Evolutionary conservation across 1,140 invertebrate species (phyloP), one percentile per base, ranked within the genome.

Genomic region (Onthophagus taurus): DNA sequence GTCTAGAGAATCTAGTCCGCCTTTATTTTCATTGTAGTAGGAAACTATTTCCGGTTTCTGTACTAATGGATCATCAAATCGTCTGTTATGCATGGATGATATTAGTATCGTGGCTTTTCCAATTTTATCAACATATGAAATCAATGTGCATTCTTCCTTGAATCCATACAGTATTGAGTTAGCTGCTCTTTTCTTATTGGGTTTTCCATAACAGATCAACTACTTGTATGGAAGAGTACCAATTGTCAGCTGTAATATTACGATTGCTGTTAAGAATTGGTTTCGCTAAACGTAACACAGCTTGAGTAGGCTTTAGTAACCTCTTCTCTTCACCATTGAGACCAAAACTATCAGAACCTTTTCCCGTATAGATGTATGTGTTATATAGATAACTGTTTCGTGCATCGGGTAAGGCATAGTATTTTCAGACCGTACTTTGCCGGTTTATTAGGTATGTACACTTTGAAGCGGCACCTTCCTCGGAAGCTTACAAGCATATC

Each of bases 391-490:
- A 65, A 12, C 51, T 53, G 6, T 53, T 56, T 36, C 21, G 17
- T 13, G 57, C 51, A 49, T 67, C 59, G 16, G 47, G 50, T 14
- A 64, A 47, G 30, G 45, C 51, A 17, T 53, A 26, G 21, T 31
- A 68, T 51, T 56, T 70, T 70, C 18, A 72, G 50, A 1, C 69
- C 70, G 49, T 69, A 72, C 43, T 63, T 65, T 21, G 45, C 52
- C 0, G 65, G 64, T 54, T 68, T 72, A 6, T 51, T 54, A 34
- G 67, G 65, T 35, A 72, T 70, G 45, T 70, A 71, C 45, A 66
- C 58, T 18, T 54, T 48, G 36, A 69, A 66, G 17, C 42, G 38
- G 41, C 61, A 64, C 11, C 57, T 30, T 11, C 66, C 67, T 31
- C 63, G 39, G 54, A 70, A 71, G 19, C 48, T 39, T 1, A 68